phyloP scores from a whole-genome alignment of 2,888 invertebrate genomes.

The Spodoptera littoralis region DNA sequence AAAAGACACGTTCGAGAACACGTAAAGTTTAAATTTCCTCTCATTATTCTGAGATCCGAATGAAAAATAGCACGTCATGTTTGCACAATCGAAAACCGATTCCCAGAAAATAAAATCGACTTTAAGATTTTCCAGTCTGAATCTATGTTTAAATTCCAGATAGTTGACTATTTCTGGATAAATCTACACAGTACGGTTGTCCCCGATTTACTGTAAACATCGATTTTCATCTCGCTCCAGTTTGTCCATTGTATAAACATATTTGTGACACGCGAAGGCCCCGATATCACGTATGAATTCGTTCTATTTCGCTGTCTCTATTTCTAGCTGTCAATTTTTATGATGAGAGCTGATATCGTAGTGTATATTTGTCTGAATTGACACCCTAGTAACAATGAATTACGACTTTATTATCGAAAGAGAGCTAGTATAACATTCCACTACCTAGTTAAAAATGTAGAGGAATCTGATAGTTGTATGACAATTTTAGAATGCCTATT shows the following conservation, averaged over 20 bases:
- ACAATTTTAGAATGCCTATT: too few relatives aligned
- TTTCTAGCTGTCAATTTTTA: conserved; percentile 25
- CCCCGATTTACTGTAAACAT: conserved; percentile 52
- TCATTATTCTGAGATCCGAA: conserved; percentile 29
- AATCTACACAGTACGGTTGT: conserved; percentile 51
- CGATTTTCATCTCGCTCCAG: conserved; percentile 55
- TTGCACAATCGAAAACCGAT: conserved; percentile 48
- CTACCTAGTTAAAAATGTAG: too few relatives aligned
- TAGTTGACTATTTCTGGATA: conserved; percentile 50
- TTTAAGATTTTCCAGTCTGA: conserved; percentile 35
- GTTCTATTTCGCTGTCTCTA: conserved; percentile 25
- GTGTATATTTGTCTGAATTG: background rate
- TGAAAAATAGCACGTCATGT: conserved; percentile 46
- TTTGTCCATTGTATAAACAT: conserved; percentile 52
- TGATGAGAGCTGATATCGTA: conserved; percentile 1
- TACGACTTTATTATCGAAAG: too few relatives aligned
- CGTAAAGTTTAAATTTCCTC: conserved; percentile 37
- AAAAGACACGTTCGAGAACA: conserved; percentile 26
- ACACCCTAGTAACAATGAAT: too few relatives aligned
- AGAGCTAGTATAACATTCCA: too few relatives aligned
- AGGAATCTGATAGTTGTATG: too few relatives aligned
- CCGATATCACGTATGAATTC: conserved; percentile 33
- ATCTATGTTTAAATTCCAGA: conserved; percentile 53
- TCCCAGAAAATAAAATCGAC: conserved; percentile 44
- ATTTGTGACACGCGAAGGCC: conserved; percentile 45